Evolutionary conservation across 2,113 vertebrate genomes (phyloP).

Genomic region (Cervus canadensis): DNA sequence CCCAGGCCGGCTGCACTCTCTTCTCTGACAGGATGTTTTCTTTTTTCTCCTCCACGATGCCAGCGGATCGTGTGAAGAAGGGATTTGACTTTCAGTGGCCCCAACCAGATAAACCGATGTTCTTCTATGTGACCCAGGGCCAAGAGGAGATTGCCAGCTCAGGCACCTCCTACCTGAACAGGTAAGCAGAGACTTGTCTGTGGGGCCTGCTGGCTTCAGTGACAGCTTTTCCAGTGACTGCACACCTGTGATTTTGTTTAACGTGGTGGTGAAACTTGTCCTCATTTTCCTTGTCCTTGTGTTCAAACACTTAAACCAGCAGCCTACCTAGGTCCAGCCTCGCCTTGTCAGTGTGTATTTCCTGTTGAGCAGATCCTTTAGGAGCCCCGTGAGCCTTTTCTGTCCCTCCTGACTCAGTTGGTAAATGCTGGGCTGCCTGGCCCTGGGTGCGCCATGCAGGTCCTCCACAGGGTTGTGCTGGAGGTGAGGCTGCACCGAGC

Average conservation of each 20-base stretch:
- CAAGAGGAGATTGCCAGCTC: conserved; percentile 99
- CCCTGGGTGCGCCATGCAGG: fast-evolving
- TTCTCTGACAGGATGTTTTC: neutral
- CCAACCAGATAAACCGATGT: conserved; percentile 98
- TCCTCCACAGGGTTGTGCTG: neutral
- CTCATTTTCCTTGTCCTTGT: neutral
- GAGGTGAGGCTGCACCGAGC: neutral
- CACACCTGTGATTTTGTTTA: neutral
- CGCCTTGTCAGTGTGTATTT: neutral
- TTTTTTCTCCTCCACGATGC: neutral
- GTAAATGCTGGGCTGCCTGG: neutral
- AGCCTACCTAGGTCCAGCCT: fast-evolving
- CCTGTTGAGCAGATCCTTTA: neutral
- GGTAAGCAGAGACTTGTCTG: conserved; percentile 76
- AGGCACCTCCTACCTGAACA: conserved; percentile 97
- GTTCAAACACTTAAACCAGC: neutral
- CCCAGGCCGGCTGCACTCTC: neutral
- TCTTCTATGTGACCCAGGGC: conserved; percentile 98
- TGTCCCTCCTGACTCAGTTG: neutral
- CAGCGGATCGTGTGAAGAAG: conserved; percentile 94
- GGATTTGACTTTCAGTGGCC: conserved; percentile 99
- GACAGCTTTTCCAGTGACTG: neutral
- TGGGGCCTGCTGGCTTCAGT: fast-evolving
- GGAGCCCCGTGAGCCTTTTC: neutral
- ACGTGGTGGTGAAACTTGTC: neutral